Evolutionary conservation across 92 coral and sea anemone species (phyloP).

Genomic region (Zoanthus sociatus): DNA sequence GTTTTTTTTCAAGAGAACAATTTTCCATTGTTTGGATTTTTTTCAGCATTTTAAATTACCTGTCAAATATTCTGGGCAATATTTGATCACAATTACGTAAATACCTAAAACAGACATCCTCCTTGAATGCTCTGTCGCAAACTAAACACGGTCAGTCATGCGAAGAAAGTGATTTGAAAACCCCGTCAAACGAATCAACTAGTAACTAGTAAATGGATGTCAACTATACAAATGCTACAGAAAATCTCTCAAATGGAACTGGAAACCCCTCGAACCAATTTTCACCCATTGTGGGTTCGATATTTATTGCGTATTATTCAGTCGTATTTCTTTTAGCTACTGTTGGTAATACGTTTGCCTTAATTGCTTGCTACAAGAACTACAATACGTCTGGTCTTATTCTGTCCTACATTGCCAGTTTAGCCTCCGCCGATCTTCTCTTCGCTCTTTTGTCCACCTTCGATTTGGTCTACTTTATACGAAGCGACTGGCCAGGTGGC

Average conservation of each 20-base stretch:
- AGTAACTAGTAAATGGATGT: not conserved
- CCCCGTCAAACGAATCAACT: not conserved
- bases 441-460: conserved; percentile 31
- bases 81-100: not conserved
- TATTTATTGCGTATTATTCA: conserved; percentile 59
- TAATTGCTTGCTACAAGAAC: conserved; percentile 39
- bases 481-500: conserved; percentile 43
- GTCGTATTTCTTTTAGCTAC: conserved; percentile 65
- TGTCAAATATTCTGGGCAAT: not conserved
- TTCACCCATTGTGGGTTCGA: conserved; percentile 31
- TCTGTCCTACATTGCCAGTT: conserved; percentile 39
- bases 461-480: conserved; percentile 41
- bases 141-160: not conserved
- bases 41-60: not conserved
- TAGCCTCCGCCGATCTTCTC: conserved; percentile 44
- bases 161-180: conserved; percentile 11
- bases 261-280: not conserved
- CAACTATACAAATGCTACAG: not conserved
- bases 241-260: conserved; percentile 29
- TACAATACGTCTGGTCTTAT: conserved; percentile 14
- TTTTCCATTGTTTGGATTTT: no score
- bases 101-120: not conserved
- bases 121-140: not conserved
- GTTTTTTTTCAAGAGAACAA: no score
- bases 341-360: conserved; percentile 67